Conservation (phyloP, 1,140 invertebrate species). For the Achatina immaculata region DNA sequence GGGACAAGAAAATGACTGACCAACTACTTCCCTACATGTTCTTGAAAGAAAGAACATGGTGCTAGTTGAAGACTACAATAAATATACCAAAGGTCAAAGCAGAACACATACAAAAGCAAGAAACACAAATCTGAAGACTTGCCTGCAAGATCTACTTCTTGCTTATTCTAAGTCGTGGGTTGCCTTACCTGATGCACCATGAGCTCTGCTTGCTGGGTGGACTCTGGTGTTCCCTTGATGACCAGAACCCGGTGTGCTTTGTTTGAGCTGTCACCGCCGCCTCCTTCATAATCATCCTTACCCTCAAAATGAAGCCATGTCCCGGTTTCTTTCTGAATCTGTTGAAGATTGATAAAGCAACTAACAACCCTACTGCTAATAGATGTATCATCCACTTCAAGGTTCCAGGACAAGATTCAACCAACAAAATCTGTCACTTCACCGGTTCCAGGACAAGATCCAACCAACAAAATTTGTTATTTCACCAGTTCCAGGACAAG, state of each 20-base stretch:
- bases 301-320: conserved; percentile 78
- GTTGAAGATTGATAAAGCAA: not conserved
- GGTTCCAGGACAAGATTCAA: not conserved
- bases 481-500: not conserved
- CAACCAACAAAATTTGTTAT: not conserved
- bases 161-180: not conserved
- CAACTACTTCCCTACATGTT: no score
- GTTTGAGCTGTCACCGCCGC: conserved; percentile 34
- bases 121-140: not conserved
- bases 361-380: conserved; percentile 13
- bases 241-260: conserved; percentile 76
- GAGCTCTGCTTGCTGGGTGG: conserved; percentile 78
- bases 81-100: not conserved
- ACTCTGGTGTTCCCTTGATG: conserved; percentile 77
- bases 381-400: not conserved
- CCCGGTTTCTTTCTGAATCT: conserved; percentile 80
- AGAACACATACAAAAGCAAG: not conserved
- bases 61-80: not conserved
- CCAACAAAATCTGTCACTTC: not conserved
- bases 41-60: not conserved
- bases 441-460: not conserved
- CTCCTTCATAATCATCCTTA: conserved; percentile 71
- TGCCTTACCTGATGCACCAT: conserved; percentile 74
- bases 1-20: no score
- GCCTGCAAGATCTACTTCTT: not conserved